Conservation (phyloP, 2,888 invertebrate species). For the Pharmacophagus antenor region DNA sequence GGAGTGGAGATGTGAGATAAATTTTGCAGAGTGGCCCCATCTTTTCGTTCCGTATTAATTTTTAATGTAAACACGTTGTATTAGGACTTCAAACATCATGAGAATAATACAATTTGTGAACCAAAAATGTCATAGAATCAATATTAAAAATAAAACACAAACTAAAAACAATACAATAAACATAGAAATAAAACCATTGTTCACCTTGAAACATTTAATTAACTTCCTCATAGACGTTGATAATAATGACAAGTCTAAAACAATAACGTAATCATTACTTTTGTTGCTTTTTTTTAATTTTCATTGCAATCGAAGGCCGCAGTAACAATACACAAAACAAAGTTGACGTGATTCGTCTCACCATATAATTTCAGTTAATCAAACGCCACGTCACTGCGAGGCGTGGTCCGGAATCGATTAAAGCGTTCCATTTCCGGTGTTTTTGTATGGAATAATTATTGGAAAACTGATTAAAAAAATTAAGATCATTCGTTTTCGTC, state of each 20-base stretch:
- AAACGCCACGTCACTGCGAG: slow-evolving; percentile 72
- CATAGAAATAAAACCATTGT: slow-evolving; percentile 50
- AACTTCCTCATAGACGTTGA: slow-evolving; percentile 69
- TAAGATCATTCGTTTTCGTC: slow-evolving; percentile 68
- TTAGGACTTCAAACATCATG: slow-evolving; percentile 70
- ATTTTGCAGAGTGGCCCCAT: slow-evolving; percentile 82
- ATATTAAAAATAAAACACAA: slow-evolving; percentile 21
- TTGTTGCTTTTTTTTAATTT: slow-evolving; percentile 67
- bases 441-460: slow-evolving; percentile 73
- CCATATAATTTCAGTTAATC: slow-evolving; percentile 78
- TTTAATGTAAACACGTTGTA: slow-evolving; percentile 74
- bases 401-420: slow-evolving; percentile 75
- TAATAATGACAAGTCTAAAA: slow-evolving; percentile 76
- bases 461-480: slow-evolving; percentile 73
- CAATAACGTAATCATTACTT: slow-evolving; percentile 66
- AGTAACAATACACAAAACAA: slow-evolving; percentile 74
- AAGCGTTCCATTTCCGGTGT: slow-evolving; percentile 75
- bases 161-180: slow-evolving; percentile 29
- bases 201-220: slow-evolving; percentile 72
- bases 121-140: slow-evolving; percentile 43
- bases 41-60: slow-evolving; percentile 79
- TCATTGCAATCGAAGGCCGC: slow-evolving; percentile 65
- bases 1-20: slow-evolving; percentile 79
- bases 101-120: slow-evolving; percentile 70
- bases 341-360: slow-evolving; percentile 70